Conservation (phyloP, 2,888 invertebrate species). For the Osedax fenrisi region DNA sequence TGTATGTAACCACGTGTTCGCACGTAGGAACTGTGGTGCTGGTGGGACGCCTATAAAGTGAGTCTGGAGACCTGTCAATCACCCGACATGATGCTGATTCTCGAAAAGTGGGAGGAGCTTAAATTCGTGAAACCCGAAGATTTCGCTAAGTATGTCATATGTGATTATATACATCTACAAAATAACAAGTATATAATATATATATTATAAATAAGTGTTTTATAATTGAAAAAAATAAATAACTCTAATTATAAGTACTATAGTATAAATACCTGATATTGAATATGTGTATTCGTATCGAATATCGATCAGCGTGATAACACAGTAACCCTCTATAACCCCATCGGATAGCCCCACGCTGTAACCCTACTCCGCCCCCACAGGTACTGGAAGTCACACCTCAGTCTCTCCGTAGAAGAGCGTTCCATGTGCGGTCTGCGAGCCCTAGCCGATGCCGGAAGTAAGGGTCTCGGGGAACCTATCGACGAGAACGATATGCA, state of each 20-base stretch:
- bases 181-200: not conserved
- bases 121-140: constrained; percentile 46
- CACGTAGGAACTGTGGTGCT: constrained; percentile 45
- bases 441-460: not conserved
- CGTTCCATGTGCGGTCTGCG: not conserved
- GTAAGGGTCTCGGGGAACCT: not conserved
- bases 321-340: too few relatives aligned
- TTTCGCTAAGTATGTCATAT: constrained; percentile 42
- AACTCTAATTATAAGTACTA: not conserved
- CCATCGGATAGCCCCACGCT: not conserved
- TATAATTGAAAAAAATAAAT: too few relatives aligned
- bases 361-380: not conserved
- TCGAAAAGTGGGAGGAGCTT: constrained; percentile 48
- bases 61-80: constrained; percentile 43
- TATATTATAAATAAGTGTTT: not conserved
- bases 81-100: constrained; percentile 46
- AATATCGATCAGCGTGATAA: too few relatives aligned
- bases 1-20: too few relatives aligned
- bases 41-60: constrained; percentile 47
- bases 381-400: constrained; percentile 3
- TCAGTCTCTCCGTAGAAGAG: not conserved
- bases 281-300: too few relatives aligned
- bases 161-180: too few relatives aligned
- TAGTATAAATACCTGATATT: too few relatives aligned
- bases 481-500: constrained; percentile 6